Percentiles rank a stretch among this genome's conserved stretches.
Conservation (phyloP, 2,797 vertebrate species). For the Rhinophrynus dorsalis region DNA sequence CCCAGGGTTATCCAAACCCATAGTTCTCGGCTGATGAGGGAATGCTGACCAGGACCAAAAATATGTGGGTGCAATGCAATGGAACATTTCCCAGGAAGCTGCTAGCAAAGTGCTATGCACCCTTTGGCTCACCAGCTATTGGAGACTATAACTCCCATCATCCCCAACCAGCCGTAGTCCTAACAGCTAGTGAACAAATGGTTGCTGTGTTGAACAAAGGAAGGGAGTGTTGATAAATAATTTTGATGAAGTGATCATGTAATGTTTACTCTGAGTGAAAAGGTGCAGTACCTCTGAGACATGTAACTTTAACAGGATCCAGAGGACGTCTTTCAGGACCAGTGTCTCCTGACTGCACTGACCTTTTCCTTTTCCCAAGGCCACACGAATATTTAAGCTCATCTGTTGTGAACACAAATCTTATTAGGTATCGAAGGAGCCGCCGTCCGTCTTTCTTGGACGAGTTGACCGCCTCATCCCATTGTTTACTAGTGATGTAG, state of each 20-base stretch:
- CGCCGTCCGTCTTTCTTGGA: slow-evolving; percentile 96
- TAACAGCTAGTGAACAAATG: too few relatives aligned
- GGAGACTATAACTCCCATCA: too few relatives aligned
- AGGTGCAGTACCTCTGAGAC: slow-evolving; percentile 95
- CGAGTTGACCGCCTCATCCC: slow-evolving; percentile 98
- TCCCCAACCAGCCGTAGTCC: too few relatives aligned
- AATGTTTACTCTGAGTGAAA: slow-evolving; percentile 74
- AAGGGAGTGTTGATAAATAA: not conserved
- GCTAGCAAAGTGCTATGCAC: too few relatives aligned
- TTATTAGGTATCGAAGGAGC: slow-evolving; percentile 96
- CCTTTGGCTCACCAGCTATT: too few relatives aligned
- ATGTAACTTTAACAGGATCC: slow-evolving; percentile 98
- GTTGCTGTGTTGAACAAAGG: too few relatives aligned
- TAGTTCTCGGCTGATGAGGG: too few relatives aligned
- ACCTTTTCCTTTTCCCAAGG: slow-evolving; percentile 98
- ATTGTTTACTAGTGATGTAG: slow-evolving; percentile 98
- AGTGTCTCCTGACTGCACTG: slow-evolving; percentile 93
- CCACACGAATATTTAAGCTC: slow-evolving; percentile 99
- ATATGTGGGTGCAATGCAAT: too few relatives aligned
- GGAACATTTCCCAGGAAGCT: too few relatives aligned
- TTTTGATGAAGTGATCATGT: too few relatives aligned
- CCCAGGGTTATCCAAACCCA: too few relatives aligned
- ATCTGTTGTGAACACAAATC: slow-evolving; percentile 97
- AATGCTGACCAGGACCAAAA: too few relatives aligned
- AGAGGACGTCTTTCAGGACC: slow-evolving; percentile 95